phyloP scores from a whole-genome alignment of 2,113 vertebrate genomes.

The Prinia subflava region DNA sequence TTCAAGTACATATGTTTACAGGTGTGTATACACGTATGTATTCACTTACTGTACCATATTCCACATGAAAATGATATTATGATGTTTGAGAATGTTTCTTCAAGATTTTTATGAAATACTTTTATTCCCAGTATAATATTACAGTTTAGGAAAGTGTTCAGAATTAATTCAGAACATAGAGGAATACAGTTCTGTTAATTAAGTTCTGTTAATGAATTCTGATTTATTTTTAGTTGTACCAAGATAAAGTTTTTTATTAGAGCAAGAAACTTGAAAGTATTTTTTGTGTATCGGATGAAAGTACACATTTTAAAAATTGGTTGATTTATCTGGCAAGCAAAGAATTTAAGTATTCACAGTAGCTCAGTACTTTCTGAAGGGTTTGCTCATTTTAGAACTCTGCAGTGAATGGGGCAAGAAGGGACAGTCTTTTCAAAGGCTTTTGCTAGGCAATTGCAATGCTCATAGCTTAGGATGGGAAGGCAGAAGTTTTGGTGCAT shows the following conservation, averaged over 20 bases:
- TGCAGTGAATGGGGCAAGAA: neutral
- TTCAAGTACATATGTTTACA: neutral
- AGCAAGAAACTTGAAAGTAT: neutral
- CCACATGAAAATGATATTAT: neutral
- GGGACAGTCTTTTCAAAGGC: neutral
- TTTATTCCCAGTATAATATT: neutral
- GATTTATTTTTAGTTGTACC: neutral
- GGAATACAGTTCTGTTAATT: neutral
- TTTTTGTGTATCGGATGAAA: neutral
- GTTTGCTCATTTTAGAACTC: neutral
- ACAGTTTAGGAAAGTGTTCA: neutral
- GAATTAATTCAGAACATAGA: neutral
- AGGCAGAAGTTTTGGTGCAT: neutral
- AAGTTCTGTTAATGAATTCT: neutral
- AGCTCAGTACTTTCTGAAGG: neutral
- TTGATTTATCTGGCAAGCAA: neutral
- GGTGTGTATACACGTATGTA: neutral
- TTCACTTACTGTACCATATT: neutral
- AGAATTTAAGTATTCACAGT: neutral
- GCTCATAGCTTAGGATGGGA: neutral
- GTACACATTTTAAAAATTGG: neutral
- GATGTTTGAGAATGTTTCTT: neutral
- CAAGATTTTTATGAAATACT: neutral
- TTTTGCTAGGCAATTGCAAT: neutral
- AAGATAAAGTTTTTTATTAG: neutral